Percentiles rank a stretch among this genome's conserved stretches.
Conservation (phyloP, 2,888 invertebrate genomes). For the Bhutanitis thaidina region DNA sequence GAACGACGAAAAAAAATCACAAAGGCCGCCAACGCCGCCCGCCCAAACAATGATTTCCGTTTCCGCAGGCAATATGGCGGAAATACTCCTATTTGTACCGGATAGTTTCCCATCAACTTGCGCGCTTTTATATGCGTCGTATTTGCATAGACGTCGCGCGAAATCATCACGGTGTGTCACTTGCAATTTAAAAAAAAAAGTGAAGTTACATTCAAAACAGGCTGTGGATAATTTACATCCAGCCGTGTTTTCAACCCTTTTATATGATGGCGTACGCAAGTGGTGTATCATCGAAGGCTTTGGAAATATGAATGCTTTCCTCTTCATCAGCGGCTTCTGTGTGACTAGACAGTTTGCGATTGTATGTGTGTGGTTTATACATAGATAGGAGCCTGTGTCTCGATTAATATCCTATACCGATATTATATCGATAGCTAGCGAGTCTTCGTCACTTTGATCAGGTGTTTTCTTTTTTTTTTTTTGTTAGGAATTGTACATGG, state of each 20-base stretch:
- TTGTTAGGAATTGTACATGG: too few species aligned
- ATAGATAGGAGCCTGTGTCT: too few species aligned
- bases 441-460: too few species aligned
- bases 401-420: too few species aligned
- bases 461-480: too few species aligned
- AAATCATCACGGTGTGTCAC: slow-evolving; percentile 16
- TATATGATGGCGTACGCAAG: background rate
- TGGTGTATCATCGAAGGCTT: slow-evolving; percentile 1
- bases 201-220: slow-evolving; percentile 1
- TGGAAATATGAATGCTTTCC: background rate
- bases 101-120: slow-evolving; percentile 27
- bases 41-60: slow-evolving; percentile 52
- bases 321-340: background rate
- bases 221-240: slow-evolving; percentile 4
- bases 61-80: slow-evolving; percentile 55
- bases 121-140: slow-evolving; percentile 12
- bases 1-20: slow-evolving; percentile 20
- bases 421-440: too few species aligned
- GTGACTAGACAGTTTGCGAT: background rate
- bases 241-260: background rate
- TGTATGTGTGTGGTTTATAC: background rate
- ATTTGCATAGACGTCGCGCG: slow-evolving; percentile 16
- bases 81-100: slow-evolving; percentile 16
- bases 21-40: slow-evolving; percentile 25
- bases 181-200: slow-evolving; percentile 16